Base-by-base conservation (phyloP, 1,140 invertebrate species). In the Heliothis subflexa region DNA sequence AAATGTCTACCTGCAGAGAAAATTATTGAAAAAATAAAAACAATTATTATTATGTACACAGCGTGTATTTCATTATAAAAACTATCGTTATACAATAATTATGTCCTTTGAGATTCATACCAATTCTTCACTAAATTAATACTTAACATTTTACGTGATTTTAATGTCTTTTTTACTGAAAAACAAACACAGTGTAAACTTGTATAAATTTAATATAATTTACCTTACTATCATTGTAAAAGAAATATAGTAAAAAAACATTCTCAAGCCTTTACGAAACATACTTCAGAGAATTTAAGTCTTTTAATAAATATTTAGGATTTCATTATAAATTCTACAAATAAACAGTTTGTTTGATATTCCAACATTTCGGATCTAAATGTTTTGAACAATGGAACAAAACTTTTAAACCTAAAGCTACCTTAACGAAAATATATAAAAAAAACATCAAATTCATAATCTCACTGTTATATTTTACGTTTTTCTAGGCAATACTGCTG, bases 11-110 rank as follows among this genome's bases (percentile, higher is more conserved):
- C 9, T 16, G 28, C 14, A 16, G 2, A 40, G 33, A 33, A 54
- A 16, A 14, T 16, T n/a, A 16, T 16, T 45, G 10, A n/a, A 45
- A 18, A 45, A 64, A 55, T 55, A 18, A 47, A 66, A 18, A 47
- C 40, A 21, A 18, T 40, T 9, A 18, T 59, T 25, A 57, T 47
- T 66, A 66, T 66, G 11, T 66, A 66, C 62, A 66, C 33, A 47
- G 40, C 16, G 40, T 66, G 62, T 66, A 66, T 66, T 66, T 66
- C 14, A 18, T 11, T 47, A 16, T 66, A 66, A 45, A 66, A 18
- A 66, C 62, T 66, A 66, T 47, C 16, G 40, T 47, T 66, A 47
- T 66, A 66, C 55, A 59, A 13, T 25, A 55, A 2, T 2, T 18
- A 54, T n/a, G n/a, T 18, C 61, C 4, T 64, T 66, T 21, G 62